Evolutionary conservation across 2,888 invertebrate genomes (phyloP).

Genomic region (Tupiocoris notatus): DNA sequence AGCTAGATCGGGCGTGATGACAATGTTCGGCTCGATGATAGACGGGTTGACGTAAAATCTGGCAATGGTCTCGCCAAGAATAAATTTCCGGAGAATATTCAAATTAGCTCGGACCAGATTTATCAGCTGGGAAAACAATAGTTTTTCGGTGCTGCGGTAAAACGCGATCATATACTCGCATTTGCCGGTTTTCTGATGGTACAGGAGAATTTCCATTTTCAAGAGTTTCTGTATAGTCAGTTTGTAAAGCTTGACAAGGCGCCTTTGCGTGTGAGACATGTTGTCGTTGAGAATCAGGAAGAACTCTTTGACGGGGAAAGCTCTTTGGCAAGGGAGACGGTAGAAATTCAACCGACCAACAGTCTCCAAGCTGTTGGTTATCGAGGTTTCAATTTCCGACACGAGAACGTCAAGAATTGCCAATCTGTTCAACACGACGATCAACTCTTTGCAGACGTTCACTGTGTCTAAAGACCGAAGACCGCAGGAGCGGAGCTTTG

Average conservation of each 20-base stretch:
- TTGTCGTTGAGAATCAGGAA: neutral
- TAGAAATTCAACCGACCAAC: conserved; percentile 26
- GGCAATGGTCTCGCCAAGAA: conserved; percentile 7
- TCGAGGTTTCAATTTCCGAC: conserved; percentile 17
- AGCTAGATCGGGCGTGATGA: neutral
- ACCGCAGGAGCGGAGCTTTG: conserved; percentile 10
- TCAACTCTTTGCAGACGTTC: conserved; percentile 12
- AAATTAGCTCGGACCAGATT: conserved; percentile 12
- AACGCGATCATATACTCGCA: conserved; percentile 30
- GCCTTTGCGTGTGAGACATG: neutral
- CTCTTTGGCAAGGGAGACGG: conserved; percentile 1
- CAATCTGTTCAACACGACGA: conserved; percentile 7
- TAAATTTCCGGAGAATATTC: conserved; percentile 1
- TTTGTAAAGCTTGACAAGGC: conserved; percentile 19
- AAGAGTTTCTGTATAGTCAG: conserved; percentile 3
- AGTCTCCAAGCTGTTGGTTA: conserved; percentile 4
- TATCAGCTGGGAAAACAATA: neutral
- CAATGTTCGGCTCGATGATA: conserved; percentile 5
- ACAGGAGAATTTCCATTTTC: conserved; percentile 23
- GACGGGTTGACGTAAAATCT: conserved; percentile 2
- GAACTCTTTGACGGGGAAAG: conserved; percentile 15
- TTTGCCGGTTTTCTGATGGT: conserved; percentile 17
- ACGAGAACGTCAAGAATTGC: conserved; percentile 12
- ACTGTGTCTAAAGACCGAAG: conserved; percentile 3
- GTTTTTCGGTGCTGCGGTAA: conserved; percentile 19